These are phyloP conservation scores for Morpho deidamia DNA, from an alignment of 2,888 invertebrate species.

Conservation along the genomic window DNA sequence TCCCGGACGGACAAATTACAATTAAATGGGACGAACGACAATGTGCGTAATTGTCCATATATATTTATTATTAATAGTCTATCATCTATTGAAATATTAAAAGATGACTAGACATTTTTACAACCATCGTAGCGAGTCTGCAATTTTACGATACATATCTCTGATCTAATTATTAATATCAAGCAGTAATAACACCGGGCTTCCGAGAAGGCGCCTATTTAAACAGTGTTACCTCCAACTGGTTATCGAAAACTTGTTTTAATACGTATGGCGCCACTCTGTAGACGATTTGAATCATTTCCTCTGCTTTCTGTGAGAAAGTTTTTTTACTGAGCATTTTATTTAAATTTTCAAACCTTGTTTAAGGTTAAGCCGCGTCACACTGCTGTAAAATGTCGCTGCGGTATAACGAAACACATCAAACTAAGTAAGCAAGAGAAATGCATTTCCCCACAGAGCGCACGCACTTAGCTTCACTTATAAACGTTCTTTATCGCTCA, in stretches of 20 bases:
- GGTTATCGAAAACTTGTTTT: slow-evolving; percentile 6
- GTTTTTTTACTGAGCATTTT: slow-evolving; percentile 4
- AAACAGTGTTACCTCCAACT: slow-evolving; percentile 2
- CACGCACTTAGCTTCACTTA: too few relatives aligned
- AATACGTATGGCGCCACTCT: slow-evolving; percentile 2
- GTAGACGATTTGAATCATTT: slow-evolving; percentile 16
- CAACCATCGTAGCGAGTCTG: background rate
- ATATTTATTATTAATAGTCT: too few relatives aligned
- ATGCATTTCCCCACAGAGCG: too few relatives aligned
- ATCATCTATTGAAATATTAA: background rate
- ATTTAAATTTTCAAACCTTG: slow-evolving; percentile 9
- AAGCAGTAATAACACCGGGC: slow-evolving; percentile 10
- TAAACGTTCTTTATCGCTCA: too few relatives aligned
- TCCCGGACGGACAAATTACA: too few relatives aligned
- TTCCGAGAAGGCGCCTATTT: slow-evolving; percentile 8
- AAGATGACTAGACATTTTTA: background rate
- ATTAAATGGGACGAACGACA: too few relatives aligned
- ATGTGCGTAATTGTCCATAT: too few relatives aligned
- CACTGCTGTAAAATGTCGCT: background rate
- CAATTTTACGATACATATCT: slow-evolving; percentile 3
- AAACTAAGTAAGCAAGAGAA: background rate
- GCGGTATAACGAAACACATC: background rate
- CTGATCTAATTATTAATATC: slow-evolving; percentile 9
- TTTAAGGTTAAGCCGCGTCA: background rate
- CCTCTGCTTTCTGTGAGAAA: slow-evolving; percentile 23